phyloP scores from a whole-genome alignment of 2,113 vertebrate genomes.

The Kryptolebias marmoratus region DNA sequence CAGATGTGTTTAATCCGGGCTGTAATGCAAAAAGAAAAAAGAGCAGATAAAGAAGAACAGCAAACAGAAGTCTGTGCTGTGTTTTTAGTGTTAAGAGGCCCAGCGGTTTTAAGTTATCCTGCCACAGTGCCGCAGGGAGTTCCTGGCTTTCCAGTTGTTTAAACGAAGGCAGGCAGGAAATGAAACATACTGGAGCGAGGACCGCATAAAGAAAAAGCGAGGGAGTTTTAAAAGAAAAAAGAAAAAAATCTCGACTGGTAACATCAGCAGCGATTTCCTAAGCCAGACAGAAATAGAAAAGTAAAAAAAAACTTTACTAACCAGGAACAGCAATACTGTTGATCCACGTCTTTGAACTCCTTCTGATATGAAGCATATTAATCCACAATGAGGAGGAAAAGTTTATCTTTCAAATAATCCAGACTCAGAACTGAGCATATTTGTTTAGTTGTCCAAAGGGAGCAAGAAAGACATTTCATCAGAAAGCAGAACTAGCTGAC shows the following conservation, averaged over 20 bases:
- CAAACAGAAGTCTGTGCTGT: constrained; percentile 3
- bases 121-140: constrained; percentile 46
- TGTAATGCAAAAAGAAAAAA: neutral
- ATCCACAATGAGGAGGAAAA: constrained; percentile 41
- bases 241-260: constrained; percentile 30
- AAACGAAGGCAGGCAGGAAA: constrained; percentile 55
- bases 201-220: constrained; percentile 38
- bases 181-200: constrained; percentile 29
- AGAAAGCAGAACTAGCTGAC: constrained; percentile 52
- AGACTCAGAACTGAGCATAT: constrained; percentile 34
- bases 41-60: constrained; percentile 23
- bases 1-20: neutral
- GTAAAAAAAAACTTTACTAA: constrained; percentile 41
- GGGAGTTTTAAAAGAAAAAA: constrained; percentile 68
- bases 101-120: constrained; percentile 22
- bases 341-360: constrained; percentile 43
- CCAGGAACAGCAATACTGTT: constrained; percentile 38
- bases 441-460: constrained; percentile 21
- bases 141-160: constrained; percentile 41
- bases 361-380: constrained; percentile 64
- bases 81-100: constrained; percentile 29
- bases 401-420: constrained; percentile 34
- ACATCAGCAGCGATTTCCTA: neutral
- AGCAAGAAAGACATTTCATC: constrained; percentile 25
- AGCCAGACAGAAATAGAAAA: neutral